Conservation (phyloP, 2,888 invertebrate genomes). For the Ectemnius cavifrons region DNA sequence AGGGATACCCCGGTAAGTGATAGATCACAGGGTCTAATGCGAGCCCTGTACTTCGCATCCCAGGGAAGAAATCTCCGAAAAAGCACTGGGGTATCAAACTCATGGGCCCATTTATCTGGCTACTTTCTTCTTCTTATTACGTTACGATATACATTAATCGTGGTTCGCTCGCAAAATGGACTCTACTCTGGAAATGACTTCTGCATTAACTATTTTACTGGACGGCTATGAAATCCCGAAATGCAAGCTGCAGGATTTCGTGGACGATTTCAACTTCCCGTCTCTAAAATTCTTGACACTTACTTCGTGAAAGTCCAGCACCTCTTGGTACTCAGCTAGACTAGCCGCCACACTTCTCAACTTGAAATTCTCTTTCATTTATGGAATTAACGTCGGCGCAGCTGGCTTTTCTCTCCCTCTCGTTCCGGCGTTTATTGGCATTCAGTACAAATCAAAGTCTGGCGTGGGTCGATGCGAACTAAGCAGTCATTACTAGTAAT, state of each 20-base stretch:
- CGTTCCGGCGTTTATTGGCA: slow-evolving; percentile 20
- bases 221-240: background rate
- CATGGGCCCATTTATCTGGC: background rate
- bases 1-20: slow-evolving; percentile 43
- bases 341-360: no score
- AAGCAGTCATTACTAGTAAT: background rate
- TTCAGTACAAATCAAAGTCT: slow-evolving; percentile 28
- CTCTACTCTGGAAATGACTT: background rate
- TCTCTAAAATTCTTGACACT: slow-evolving; percentile 10
- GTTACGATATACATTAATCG: background rate
- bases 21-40: slow-evolving; percentile 55
- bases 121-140: background rate
- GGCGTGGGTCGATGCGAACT: slow-evolving; percentile 30
- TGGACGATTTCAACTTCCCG: background rate
- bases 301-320: no score
- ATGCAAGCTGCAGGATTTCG: background rate
- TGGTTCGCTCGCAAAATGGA: background rate
- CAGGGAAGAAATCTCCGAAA: slow-evolving; percentile 21
- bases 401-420: background rate
- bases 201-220: background rate
- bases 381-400: slow-evolving; percentile 2
- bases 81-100: slow-evolving; percentile 4
- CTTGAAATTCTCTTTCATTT: slow-evolving; percentile 15
- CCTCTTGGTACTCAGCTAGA: no score
- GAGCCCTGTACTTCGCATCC: slow-evolving; percentile 18